These are phyloP conservation scores for Tragelaphus buxtoni DNA, from an alignment of 2,113 vertebrate species.

Conservation along the genomic window DNA sequence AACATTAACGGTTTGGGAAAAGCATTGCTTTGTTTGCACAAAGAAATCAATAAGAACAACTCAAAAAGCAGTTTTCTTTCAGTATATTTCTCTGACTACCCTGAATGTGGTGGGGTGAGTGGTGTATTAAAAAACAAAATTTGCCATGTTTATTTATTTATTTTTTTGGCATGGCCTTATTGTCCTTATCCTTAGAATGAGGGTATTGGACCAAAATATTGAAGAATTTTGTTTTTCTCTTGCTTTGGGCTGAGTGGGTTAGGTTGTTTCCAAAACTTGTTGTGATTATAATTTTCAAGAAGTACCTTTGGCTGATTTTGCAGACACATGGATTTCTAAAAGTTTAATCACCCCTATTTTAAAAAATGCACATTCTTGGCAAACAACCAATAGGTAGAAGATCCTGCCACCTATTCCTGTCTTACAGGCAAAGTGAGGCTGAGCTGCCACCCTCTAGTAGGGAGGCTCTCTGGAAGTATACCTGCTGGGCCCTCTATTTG, in stretches of 20 bases:
- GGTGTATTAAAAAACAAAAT: not conserved
- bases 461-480: not conserved
- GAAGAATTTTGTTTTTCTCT: conserved; percentile 31
- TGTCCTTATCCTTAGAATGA: not conserved
- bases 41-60: conserved; percentile 6
- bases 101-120: not conserved
- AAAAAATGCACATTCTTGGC: not conserved
- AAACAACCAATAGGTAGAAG: not conserved
- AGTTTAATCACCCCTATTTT: conserved; percentile 31
- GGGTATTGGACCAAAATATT: not conserved
- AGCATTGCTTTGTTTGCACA: conserved; percentile 10
- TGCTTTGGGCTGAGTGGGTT: not conserved
- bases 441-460: not conserved
- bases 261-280: conserved; percentile 6
- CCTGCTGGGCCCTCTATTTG: not conserved
- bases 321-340: conserved; percentile 41
- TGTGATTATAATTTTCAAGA: conserved; percentile 45
- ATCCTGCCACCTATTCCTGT: not conserved
- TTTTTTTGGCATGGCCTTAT: not conserved
- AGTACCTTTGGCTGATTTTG: conserved; percentile 27
- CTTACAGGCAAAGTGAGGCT: not conserved
- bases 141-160: not conserved
- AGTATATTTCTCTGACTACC: not conserved
- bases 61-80: not conserved
- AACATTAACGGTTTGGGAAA: conserved; percentile 10